These are phyloP conservation scores for Setophaga petechia DNA, from an alignment of 2,113 vertebrate genomes.

Conservation along the genomic window DNA sequence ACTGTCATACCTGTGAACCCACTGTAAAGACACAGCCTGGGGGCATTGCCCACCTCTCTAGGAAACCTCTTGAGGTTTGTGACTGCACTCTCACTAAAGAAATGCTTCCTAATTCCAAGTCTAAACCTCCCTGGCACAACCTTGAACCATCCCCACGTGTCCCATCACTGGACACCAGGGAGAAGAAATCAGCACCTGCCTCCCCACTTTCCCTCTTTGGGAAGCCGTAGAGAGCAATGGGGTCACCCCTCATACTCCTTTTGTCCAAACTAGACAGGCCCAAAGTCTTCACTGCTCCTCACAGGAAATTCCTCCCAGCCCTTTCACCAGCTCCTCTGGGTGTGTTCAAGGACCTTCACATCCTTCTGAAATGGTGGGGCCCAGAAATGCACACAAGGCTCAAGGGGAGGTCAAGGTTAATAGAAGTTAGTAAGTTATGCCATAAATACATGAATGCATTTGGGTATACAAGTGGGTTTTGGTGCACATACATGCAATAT, in stretches of 20 bases:
- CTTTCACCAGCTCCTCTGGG: not conserved
- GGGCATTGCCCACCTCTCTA: accelerated
- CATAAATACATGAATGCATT: not conserved
- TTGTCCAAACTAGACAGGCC: not conserved
- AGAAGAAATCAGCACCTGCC: not conserved
- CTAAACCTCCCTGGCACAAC: not conserved
- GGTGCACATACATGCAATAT: not conserved
- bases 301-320: not conserved
- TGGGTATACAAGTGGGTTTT: not conserved
- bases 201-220: not conserved
- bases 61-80: not conserved
- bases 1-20: not conserved
- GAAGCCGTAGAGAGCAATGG: not conserved
- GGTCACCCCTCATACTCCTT: not conserved
- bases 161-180: not conserved
- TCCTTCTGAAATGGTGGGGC: not conserved
- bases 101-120: not conserved
- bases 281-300: not conserved
- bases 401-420: not conserved
- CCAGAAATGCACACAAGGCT: not conserved
- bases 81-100: accelerated
- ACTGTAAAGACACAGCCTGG: not conserved
- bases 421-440: not conserved
- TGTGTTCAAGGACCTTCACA: not conserved
- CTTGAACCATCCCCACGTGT: not conserved